Evolutionary conservation across 30 jellyfish, hydroid and myxozoan species (phyloP), one percentile per base, ranked within the genome.

Genomic region (Aurelia sp.): DNA sequence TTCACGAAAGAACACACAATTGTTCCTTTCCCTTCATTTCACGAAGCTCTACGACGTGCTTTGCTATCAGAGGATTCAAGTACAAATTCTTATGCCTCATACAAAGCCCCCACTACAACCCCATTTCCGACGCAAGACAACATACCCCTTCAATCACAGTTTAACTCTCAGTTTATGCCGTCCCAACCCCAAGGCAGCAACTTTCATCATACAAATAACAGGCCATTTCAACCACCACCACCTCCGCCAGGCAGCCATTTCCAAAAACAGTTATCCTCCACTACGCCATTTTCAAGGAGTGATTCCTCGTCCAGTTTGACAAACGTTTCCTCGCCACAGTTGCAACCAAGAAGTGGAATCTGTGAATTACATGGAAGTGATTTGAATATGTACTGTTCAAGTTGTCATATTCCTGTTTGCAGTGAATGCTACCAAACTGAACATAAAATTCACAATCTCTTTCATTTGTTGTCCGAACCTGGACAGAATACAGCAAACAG

Each of bases 301-400:
- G 85, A 67, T 37, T 86, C 95, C 3, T 70, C 91, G 23, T 62
- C 81, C 71, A 82, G 82, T 41, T 48, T 71, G 7, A 61, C 93
- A 1, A 76, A 73, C 23, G 47, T 48, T 16, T 57, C 66, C 74
- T 60, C 87, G 0, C 93, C 76, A 30, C 65, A 72, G 16, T 86
- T 61, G 41, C 12, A 79, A 8, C 33, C 72, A 21, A 71, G 91
- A 70, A 84, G 44, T 63, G 62, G 68, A 20, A 41, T 89, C 31
- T 94, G 99, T 84, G 97, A 89, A 13, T 47, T 79, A 64, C 99
- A 94, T 74, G 96, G 96, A n/a, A 66, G 93, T 6, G 99, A 94
- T 76, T 35, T 70, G 37, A 61, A 72, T 15, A 65, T 76, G 67
- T 89, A 61, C 78, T 94, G 99, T 78, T 90, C 89, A 21, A 73